Percentiles rank a stretch among this genome's conserved stretches.
Conservation (phyloP, 2,113 vertebrate species). For the Rana temporaria region DNA sequence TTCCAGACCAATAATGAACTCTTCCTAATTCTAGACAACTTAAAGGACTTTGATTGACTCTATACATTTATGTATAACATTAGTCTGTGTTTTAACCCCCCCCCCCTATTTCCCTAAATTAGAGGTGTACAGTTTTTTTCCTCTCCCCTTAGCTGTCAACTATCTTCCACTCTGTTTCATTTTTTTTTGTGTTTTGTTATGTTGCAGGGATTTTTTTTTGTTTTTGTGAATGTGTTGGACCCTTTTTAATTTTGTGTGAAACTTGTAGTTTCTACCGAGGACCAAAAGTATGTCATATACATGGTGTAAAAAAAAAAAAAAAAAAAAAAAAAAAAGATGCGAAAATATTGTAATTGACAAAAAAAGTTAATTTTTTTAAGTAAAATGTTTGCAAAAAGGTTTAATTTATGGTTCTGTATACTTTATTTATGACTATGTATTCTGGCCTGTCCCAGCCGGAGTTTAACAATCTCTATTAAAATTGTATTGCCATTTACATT, state of each 20-base stretch:
- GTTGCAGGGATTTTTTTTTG: conserved; percentile 74
- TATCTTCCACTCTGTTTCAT: conserved; percentile 69
- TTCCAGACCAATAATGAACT: conserved; percentile 98
- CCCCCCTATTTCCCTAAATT: conserved; percentile 63
- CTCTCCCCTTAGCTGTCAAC: conserved; percentile 76
- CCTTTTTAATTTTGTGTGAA: conserved; percentile 70
- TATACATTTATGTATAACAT: conserved; percentile 65
- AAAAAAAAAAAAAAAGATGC: conserved; percentile 64
- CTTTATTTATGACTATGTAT: conserved; percentile 99
- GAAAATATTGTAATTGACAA: conserved; percentile 74
- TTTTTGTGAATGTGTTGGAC: conserved; percentile 70
- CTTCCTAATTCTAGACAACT: conserved; percentile 77
- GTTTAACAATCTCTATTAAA: conserved; percentile 94
- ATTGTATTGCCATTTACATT: conserved; percentile 80
- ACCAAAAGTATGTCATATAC: conserved; percentile 76
- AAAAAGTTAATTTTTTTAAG: conserved; percentile 62
- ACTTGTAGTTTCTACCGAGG: conserved; percentile 79
- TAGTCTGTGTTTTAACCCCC: conserved; percentile 77
- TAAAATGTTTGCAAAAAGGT: conserved; percentile 78
- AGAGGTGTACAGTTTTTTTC: conserved; percentile 28
- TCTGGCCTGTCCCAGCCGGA: conserved; percentile 82
- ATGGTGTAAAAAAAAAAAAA: conserved; percentile 68
- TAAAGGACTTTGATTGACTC: conserved; percentile 42
- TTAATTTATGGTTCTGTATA: conserved; percentile 92
- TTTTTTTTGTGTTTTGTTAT: conserved; percentile 65